These are phyloP conservation scores for Microdon myrmicae DNA, from an alignment of 2,888 invertebrate species.

Conservation along the genomic window DNA sequence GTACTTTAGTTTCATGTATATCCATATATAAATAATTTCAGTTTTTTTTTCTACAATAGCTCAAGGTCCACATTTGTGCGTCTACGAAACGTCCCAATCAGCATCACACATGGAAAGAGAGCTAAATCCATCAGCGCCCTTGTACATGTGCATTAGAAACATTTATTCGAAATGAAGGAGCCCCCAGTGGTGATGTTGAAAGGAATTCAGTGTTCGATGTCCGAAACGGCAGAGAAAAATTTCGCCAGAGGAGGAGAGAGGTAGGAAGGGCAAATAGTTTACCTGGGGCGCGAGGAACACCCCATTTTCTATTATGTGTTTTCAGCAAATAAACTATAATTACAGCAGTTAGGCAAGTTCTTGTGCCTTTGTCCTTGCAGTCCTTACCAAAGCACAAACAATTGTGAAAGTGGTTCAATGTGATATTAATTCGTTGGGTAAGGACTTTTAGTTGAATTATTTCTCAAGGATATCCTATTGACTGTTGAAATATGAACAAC, in stretches of 20 bases:
- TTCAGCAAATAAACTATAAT: slow-evolving; percentile 53
- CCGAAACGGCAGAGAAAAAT: no score
- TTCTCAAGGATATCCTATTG: slow-evolving; percentile 7
- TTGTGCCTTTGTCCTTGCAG: slow-evolving; percentile 1
- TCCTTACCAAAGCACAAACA: not conserved
- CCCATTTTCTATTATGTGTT: slow-evolving; percentile 34
- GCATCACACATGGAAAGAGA: slow-evolving; percentile 19
- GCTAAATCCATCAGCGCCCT: slow-evolving; percentile 9
- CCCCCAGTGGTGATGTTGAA: slow-evolving; percentile 48
- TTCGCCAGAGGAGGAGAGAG: no score
- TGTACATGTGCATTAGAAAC: slow-evolving; percentile 15
- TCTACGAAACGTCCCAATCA: no score
- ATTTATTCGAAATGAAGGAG: slow-evolving; percentile 11
- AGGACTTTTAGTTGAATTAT: slow-evolving; percentile 17
- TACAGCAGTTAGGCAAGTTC: slow-evolving; percentile 12
- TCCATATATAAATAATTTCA: no score
- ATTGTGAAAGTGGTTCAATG: not conserved
- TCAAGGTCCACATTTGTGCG: no score
- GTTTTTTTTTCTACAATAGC: no score
- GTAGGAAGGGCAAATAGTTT: no score
- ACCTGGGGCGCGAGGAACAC: slow-evolving; percentile 42
- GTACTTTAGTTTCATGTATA: no score
- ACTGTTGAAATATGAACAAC: no score
- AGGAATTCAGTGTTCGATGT: slow-evolving; percentile 49
- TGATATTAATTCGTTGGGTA: slow-evolving; percentile 3